Evolutionary conservation across 2,113 vertebrate species (phyloP), one percentile per base, ranked within the genome.

Genomic region (Sturnira hondurensis): DNA sequence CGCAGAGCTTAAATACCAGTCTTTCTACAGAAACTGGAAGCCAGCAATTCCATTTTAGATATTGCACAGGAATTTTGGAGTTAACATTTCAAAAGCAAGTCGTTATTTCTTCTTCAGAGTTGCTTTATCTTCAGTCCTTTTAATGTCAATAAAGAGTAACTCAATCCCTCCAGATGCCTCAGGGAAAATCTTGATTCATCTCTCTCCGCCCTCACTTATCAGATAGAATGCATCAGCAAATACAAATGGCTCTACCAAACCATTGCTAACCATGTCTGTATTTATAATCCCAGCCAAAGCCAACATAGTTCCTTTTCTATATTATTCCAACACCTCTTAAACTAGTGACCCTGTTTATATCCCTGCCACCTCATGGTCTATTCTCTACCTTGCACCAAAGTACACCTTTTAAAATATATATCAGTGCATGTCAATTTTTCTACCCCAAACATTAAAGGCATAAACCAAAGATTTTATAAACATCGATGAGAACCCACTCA

Each of bases 61-160:
- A 16, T 19, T 86, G 71, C 24, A 24, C 26, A n/a, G 38, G 4
- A 71, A 65, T 77, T 77, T 11, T 22, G 45, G 41, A 58, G n/a
- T 94, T 93, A 56, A 73, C 24, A 41, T 73, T 11, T 52, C 15
- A 7, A 58, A 68, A 89, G 24, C 43, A 68, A 93, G 28, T 78
- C 63, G 56, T 76, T 61, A 14, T 74, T 54, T 58, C 19, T 4
- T 16, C 13, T 11, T 43, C n/a, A 54, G 26, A 73, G 47, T 20
- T 89, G 16, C 24, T 89, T 65, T 43, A 33, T 3, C 6, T 24
- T 95, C 15, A 33, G 24, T n/a, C 33, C 50, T 86, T 71, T 56
- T 16, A 71, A 4, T 36, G 43, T 65, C 33, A 61, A 16, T 56
- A 17, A 76, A 45, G 16, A 24, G 20, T 14, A 50, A 36, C 3